These are phyloP conservation scores for Myocastor coypus DNA, from an alignment of 2,113 vertebrate genomes.

Conservation along the genomic window DNA sequence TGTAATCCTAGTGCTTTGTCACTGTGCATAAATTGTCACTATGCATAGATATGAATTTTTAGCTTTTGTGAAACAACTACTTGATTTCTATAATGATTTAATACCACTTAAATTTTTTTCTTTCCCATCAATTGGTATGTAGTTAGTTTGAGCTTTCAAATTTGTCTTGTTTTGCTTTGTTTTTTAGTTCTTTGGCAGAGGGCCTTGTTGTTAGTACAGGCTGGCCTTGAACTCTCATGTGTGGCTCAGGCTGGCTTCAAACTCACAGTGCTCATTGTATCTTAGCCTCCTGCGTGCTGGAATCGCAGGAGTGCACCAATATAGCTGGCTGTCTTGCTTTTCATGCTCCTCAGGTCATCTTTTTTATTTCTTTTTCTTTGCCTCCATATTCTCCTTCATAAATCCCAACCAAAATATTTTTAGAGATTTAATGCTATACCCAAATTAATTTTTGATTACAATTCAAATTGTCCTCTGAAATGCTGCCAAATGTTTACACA, in stretches of 20 bases:
- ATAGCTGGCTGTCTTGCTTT: no score
- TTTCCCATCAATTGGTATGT: neutral
- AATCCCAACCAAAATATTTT: neutral
- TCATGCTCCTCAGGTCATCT: neutral
- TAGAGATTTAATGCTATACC: neutral
- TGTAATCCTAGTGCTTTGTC: no score
- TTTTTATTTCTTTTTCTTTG: neutral
- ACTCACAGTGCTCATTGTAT: no score
- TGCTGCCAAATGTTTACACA: neutral
- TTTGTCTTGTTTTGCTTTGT: neutral
- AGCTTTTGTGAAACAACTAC: constrained; percentile 68
- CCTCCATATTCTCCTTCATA: neutral
- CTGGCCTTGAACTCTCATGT: neutral
- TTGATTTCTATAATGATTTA: constrained; percentile 36
- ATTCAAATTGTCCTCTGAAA: neutral
- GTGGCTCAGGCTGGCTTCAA: neutral
- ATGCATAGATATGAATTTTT: constrained; percentile 51
- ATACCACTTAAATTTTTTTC: neutral
- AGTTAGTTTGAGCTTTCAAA: neutral
- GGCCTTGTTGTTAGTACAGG: neutral
- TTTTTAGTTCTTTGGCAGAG: neutral
- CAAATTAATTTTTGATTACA: neutral
- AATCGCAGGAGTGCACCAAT: no score
- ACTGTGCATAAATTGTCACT: neutral
- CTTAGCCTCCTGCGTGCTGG: no score